These are phyloP conservation scores for Antheraea assamensis DNA, from an alignment of 2,888 invertebrate species.

Conservation along the genomic window DNA sequence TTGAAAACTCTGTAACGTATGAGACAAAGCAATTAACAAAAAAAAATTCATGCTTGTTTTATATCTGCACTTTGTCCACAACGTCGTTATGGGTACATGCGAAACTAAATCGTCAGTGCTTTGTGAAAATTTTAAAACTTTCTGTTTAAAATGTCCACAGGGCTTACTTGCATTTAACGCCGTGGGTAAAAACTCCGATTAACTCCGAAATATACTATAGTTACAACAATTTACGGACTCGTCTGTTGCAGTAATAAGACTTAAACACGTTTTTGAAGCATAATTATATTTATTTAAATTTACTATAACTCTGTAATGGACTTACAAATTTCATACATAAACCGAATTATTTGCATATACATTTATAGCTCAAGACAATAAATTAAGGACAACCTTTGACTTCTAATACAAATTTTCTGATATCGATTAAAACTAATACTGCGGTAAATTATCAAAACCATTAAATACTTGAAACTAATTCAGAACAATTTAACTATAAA, in stretches of 20 bases:
- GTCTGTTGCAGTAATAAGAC: not conserved
- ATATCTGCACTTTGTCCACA: constrained; percentile 1
- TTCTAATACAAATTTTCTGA: not conserved
- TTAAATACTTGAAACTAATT: not conserved
- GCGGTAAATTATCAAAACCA: not conserved
- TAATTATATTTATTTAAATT: not conserved
- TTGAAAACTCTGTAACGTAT: not conserved
- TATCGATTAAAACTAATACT: not conserved
- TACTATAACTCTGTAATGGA: too few species aligned
- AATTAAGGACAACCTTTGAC: not conserved
- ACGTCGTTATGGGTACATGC: constrained; percentile 14
- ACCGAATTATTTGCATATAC: not conserved
- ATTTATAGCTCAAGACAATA: not conserved
- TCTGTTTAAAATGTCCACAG: constrained; percentile 1
- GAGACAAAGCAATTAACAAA: not conserved
- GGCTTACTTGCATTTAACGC: constrained; percentile 2
- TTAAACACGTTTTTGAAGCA: not conserved
- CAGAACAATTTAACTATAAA: not conserved
- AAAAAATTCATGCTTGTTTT: constrained; percentile 12
- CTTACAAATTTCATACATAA: not conserved
- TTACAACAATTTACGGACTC: not conserved
- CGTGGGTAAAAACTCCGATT: not conserved
- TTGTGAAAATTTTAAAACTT: constrained; percentile 11
- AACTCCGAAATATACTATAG: not conserved
- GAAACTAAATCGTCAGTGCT: constrained; percentile 11